Evolutionary conservation across 2,797 vertebrate species (phyloP).

Genomic region (Malurus splendens): DNA sequence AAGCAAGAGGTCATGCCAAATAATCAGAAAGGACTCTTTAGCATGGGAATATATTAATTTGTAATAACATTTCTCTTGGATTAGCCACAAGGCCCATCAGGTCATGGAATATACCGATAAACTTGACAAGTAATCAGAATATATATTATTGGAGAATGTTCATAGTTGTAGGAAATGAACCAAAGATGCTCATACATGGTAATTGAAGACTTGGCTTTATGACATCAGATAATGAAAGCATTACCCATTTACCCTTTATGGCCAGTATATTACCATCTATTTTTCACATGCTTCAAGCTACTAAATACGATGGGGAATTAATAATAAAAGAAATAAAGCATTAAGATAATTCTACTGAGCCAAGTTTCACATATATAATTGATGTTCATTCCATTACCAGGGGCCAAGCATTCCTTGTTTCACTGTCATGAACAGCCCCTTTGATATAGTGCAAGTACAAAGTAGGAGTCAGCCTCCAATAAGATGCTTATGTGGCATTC

Average conservation of each 20-base stretch:
- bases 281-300: slow-evolving; percentile 25
- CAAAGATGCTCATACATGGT: not conserved
- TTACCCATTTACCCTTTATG: slow-evolving; percentile 28
- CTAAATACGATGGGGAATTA: slow-evolving; percentile 11
- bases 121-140: slow-evolving; percentile 8
- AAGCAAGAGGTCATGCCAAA: not conserved
- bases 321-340: not conserved
- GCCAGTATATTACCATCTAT: not conserved
- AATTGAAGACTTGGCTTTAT: slow-evolving; percentile 24
- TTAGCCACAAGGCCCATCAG: not conserved
- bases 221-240: slow-evolving; percentile 39
- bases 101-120: not conserved
- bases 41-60: not conserved
- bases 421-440: not conserved
- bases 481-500: not conserved
- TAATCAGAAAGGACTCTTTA: not conserved
- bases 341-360: not conserved
- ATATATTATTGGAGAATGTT: slow-evolving; percentile 1
- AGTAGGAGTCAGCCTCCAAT: not conserved
- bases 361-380: not conserved
- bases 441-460: not conserved
- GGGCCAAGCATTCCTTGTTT: not conserved
- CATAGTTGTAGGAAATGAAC: not conserved
- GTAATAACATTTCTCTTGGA: not conserved
- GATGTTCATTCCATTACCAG: not conserved